These are phyloP conservation scores for Ptilorrhoa leucosticta DNA, from an alignment of 2,113 vertebrate species.

Conservation along the genomic window DNA sequence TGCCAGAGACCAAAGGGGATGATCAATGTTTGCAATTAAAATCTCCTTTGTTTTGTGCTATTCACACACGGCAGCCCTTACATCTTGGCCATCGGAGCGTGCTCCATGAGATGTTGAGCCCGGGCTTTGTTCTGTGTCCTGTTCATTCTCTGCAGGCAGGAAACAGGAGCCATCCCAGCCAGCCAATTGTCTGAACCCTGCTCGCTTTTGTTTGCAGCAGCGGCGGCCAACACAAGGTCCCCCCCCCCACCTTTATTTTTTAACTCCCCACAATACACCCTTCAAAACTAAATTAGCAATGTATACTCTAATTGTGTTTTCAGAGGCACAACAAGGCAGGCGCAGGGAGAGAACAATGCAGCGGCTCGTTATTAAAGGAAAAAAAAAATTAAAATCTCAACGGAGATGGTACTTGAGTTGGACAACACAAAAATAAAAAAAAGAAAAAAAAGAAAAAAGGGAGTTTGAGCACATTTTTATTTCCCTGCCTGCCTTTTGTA, in stretches of 20 bases:
- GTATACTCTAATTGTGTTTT: slow-evolving; percentile 44
- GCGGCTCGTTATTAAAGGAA: background rate
- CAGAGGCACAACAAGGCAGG: background rate
- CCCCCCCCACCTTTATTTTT: background rate
- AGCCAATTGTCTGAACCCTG: background rate
- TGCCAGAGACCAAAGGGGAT: background rate
- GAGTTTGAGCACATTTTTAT: background rate
- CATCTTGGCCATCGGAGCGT: background rate
- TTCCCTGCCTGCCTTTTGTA: background rate
- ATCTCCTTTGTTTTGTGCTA: background rate
- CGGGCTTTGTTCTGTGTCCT: background rate
- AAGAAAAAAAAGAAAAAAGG: no score
- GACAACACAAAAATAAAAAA: background rate
- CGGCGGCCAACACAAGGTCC: background rate
- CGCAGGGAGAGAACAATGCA: background rate
- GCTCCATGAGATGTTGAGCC: background rate
- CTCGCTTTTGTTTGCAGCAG: background rate
- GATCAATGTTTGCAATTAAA: slow-evolving; percentile 40
- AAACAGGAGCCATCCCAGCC: background rate
- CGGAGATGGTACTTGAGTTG: background rate
- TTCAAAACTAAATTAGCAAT: slow-evolving; percentile 52
- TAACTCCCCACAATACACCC: background rate
- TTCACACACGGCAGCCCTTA: background rate
- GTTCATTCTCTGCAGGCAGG: background rate
- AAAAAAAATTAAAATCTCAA: slow-evolving; percentile 44